Evolutionary conservation across 2,113 vertebrate genomes (phyloP).

Genomic region (Agapornis roseicollis): DNA sequence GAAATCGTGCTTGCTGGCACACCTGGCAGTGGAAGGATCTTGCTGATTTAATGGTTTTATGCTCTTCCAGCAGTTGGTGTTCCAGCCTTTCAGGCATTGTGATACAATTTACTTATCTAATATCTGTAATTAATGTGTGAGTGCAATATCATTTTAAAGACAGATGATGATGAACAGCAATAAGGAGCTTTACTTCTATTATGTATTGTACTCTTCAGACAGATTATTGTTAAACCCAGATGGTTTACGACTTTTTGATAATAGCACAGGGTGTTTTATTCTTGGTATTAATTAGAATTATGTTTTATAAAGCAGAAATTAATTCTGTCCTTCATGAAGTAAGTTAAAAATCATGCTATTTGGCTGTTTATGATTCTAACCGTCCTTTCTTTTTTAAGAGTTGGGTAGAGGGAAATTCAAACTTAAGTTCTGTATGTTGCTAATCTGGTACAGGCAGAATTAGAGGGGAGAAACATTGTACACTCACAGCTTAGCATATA

Average conservation of each 20-base stretch:
- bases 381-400: background rate
- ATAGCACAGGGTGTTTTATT: conserved; percentile 1
- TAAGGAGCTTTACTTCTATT: conserved; percentile 2
- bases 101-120: conserved; percentile 35
- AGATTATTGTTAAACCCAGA: conserved; percentile 32
- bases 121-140: conserved; percentile 21
- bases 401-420: background rate
- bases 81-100: background rate
- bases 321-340: conserved; percentile 3
- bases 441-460: background rate
- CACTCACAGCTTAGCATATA: background rate
- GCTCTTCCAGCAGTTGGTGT: background rate
- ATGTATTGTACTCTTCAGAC: background rate
- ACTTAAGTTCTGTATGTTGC: background rate
- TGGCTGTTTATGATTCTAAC: background rate
- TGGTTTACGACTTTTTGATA: conserved; percentile 33
- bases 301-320: background rate
- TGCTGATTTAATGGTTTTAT: background rate
- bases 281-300: conserved; percentile 11
- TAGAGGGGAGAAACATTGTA: background rate
- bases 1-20: background rate
- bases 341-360: background rate
- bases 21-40: background rate
- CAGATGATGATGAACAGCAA: background rate
- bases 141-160: accelerated